Base-by-base conservation (phyloP, 2,113 vertebrate species). In the Notothenia coriiceps region DNA sequence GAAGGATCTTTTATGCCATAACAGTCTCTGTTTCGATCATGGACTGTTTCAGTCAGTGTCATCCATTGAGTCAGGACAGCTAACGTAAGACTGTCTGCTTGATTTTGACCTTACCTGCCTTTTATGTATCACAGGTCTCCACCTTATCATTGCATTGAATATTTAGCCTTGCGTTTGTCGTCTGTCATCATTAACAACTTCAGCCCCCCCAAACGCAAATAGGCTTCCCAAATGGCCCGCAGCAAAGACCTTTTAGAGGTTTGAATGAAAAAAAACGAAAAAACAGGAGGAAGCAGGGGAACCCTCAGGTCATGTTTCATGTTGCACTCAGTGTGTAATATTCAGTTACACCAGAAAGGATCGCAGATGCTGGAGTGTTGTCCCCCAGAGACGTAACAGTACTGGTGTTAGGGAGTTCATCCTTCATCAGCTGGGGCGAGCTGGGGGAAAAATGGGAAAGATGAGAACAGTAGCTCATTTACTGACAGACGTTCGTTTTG, bases 41-140 rank as follows among this genome's bases (percentile, higher is more conserved):
- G 7, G 35, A 40, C 35, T 57, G 44, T 87, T 89, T 86, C 82
- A 88, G 82, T 91, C 86, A 85, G 66, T 57, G 79, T 82, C 79
- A 63, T 77, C 55, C 85, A 70, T 25, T 69, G 52, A 87, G 70
- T 86, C 83, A 40, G 57, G 67, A 57, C 14, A 10, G 73, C 71
- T 84, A 88, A 80, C 79, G 80, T 73, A 65, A 52, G 80, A 80
- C 75, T 68, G 60, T 73, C 73, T 77, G 57, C 80, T 80, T 79
- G 74, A 87, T 83, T 78, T 69, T n/a, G 60, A 74, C 77, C 85
- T 87, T 70, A 82, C 86, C 63, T 84, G 75, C 67, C 74, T 61
- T 29, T 46, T 54, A 75, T 20, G 1, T 68, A 77, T 88, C 84
- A 70, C 69, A 56, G 72, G 66, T 80, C 86, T 86, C 75, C 79